Conservation (phyloP, 2,797 vertebrate species). For the Gallirallus australis region DNA sequence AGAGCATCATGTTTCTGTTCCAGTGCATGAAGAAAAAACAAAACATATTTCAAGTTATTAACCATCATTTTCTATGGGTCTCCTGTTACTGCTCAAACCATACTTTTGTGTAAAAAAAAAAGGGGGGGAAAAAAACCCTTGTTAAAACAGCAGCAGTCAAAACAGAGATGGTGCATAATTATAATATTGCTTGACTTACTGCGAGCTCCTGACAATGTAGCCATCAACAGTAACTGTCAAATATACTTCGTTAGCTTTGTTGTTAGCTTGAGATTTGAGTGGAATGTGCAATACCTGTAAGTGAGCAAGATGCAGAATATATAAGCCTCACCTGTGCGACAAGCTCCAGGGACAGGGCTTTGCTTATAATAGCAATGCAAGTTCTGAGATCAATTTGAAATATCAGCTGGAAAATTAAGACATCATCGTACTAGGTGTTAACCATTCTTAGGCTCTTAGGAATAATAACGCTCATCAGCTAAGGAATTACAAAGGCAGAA, state of each 20-base stretch:
- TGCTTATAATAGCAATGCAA: not conserved
- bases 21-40: not conserved
- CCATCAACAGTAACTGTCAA: slow-evolving; percentile 16
- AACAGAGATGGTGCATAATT: not conserved
- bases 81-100: not conserved
- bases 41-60: not conserved
- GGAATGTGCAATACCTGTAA: not conserved
- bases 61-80: not conserved
- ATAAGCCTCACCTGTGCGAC: not conserved
- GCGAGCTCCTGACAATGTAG: not conserved
- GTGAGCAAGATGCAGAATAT: not conserved
- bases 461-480: not conserved
- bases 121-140: not conserved
- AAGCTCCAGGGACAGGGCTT: not conserved
- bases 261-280: not conserved
- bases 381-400: not conserved
- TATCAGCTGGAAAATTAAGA: slow-evolving; percentile 12
- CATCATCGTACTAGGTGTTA: not conserved
- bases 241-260: not conserved
- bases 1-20: not conserved
- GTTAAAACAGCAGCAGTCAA: not conserved
- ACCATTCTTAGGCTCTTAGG: not conserved
- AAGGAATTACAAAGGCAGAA: not conserved
- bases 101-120: not conserved
- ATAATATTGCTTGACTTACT: not conserved